Percentiles rank a stretch among this genome's conserved stretches.
These are phyloP conservation scores for Bombus soroeensis DNA, from an alignment of 1,140 invertebrate genomes.

Conservation along the genomic window DNA sequence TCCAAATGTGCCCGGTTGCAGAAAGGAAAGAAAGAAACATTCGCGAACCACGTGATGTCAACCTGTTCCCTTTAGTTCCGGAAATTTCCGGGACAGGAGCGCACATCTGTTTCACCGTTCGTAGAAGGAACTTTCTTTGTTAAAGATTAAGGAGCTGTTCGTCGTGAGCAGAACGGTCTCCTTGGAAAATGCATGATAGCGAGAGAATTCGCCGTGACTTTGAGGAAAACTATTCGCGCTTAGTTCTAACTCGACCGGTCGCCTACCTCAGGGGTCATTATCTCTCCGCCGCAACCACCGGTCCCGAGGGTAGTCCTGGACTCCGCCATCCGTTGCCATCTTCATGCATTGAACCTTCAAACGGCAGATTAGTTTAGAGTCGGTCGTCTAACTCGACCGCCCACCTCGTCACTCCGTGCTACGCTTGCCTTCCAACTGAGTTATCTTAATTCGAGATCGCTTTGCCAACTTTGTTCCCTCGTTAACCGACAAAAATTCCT, in stretches of 20 bases:
- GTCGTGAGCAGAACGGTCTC: neutral
- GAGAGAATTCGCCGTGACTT: constrained; percentile 39
- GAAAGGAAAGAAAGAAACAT: neutral
- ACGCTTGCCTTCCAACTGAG: neutral
- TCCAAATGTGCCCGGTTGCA: neutral
- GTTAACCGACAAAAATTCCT: neutral
- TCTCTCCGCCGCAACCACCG: constrained; percentile 35
- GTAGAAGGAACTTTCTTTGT: constrained; percentile 22
- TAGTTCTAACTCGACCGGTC: constrained; percentile 37
- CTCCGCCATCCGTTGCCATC: constrained; percentile 32
- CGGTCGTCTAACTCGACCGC: constrained; percentile 12
- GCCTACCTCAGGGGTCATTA: constrained; percentile 42
- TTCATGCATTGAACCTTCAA: constrained; percentile 46
- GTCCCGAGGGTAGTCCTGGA: constrained; percentile 8
- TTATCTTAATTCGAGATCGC: constrained; percentile 47
- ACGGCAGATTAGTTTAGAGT: constrained; percentile 47
- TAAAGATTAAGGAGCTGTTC: constrained; percentile 31
- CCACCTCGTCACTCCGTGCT: neutral
- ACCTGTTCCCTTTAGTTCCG: neutral
- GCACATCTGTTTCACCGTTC: constrained; percentile 12
- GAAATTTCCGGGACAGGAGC: constrained; percentile 11
- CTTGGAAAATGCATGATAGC: constrained; percentile 40
- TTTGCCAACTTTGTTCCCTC: neutral
- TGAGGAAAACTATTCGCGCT: constrained; percentile 44
- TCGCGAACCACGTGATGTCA: constrained; percentile 3